phyloP scores from a whole-genome alignment of 2,113 vertebrate genomes.

The Otolemur garnettii region DNA sequence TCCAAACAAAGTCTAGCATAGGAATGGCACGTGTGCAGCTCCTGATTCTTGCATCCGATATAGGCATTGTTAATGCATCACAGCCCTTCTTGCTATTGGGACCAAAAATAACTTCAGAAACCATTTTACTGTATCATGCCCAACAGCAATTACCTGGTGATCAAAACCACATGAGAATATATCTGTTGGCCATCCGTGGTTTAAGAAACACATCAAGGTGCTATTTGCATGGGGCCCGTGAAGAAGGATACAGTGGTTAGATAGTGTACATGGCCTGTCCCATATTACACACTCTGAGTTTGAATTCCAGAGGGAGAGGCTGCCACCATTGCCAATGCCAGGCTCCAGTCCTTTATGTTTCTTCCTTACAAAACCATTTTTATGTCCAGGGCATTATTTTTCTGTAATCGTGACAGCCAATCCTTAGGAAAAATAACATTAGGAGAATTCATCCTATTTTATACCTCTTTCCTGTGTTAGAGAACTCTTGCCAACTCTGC shows the following conservation, averaged over 20 bases:
- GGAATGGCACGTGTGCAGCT: background rate
- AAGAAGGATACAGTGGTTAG: background rate
- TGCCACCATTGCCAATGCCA: background rate
- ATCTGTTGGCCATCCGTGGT: conserved; percentile 24
- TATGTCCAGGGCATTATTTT: background rate
- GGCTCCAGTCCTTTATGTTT: background rate
- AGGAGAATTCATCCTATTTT: background rate
- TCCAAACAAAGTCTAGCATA: background rate
- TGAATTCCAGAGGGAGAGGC: background rate
- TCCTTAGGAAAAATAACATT: background rate
- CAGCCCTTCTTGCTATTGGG: background rate
- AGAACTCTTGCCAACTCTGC: background rate
- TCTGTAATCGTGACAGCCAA: background rate
- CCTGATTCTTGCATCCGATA: background rate
- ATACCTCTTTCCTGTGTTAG: background rate
- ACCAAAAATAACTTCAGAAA: conserved; percentile 60
- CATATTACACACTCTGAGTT: background rate
- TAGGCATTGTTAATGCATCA: background rate
- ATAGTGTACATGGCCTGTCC: background rate
- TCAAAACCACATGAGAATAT: conserved; percentile 39
- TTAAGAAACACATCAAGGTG: conserved; percentile 56
- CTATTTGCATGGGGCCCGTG: conserved; percentile 50
- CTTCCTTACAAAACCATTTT: conserved; percentile 1
- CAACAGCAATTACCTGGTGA: conserved; percentile 28
- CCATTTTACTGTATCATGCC: background rate